These are phyloP conservation scores for Coreius guichenoti DNA, from an alignment of 2,797 vertebrate species.

Conservation along the genomic window DNA sequence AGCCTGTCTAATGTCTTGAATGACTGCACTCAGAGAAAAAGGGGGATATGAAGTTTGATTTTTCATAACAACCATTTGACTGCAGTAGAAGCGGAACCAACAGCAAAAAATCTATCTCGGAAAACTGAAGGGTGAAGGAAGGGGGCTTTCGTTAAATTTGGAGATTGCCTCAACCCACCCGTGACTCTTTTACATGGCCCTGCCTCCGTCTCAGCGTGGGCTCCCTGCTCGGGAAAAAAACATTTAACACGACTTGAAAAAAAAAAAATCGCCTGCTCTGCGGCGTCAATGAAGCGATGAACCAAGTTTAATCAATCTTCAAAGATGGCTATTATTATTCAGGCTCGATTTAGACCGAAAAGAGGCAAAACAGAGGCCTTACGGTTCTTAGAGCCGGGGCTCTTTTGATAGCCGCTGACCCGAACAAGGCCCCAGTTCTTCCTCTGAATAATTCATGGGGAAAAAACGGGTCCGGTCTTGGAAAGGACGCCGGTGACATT, in stretches of 20 bases:
- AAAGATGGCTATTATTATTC: slow-evolving; percentile 61
- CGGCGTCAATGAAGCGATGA: slow-evolving; percentile 59
- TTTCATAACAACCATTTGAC: slow-evolving; percentile 64
- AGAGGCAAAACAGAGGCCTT: slow-evolving; percentile 49
- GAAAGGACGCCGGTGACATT: slow-evolving; percentile 51
- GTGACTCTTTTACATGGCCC: slow-evolving; percentile 65
- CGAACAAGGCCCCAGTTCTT: slow-evolving; percentile 50
- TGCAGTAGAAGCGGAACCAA: slow-evolving; percentile 59
- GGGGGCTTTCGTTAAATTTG: slow-evolving; percentile 73
- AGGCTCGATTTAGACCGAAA: slow-evolving; percentile 55
- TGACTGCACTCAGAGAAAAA: slow-evolving; percentile 54
- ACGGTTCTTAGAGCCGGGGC: slow-evolving; percentile 32
- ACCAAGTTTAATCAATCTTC: slow-evolving; percentile 65
- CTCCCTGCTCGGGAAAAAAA: neutral
- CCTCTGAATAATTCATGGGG: slow-evolving; percentile 77
- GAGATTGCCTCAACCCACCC: slow-evolving; percentile 69
- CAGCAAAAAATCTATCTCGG: slow-evolving; percentile 60
- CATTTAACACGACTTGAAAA: slow-evolving; percentile 29
- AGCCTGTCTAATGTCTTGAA: slow-evolving; percentile 61
- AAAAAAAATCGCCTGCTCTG: neutral
- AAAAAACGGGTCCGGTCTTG: slow-evolving; percentile 45
- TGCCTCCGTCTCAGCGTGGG: slow-evolving; percentile 51
- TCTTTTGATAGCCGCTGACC: slow-evolving; percentile 67
- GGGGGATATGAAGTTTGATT: slow-evolving; percentile 61
- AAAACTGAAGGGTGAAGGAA: slow-evolving; percentile 50